A percentile compares a stretch with the other conserved stretches of the same genome.
Conservation (phyloP, 2,888 invertebrate species). For the Malthinus flaveolus region DNA sequence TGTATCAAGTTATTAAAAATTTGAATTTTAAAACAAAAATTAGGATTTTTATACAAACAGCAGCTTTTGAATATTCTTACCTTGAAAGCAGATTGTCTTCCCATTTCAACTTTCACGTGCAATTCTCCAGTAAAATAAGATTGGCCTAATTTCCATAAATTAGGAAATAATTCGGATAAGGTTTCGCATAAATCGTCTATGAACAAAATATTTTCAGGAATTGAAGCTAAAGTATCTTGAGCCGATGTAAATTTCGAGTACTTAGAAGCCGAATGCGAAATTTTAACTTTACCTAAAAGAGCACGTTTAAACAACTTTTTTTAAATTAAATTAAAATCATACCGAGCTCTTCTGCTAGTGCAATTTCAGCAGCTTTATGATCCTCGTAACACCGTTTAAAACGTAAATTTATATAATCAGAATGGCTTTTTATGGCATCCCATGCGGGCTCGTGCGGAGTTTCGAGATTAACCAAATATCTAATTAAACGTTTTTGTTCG, state of each 20-base stretch:
- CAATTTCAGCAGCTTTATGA: constrained; percentile 59
- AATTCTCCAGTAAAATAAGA: constrained; percentile 91
- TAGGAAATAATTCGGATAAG: constrained; percentile 78
- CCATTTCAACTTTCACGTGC: constrained; percentile 70
- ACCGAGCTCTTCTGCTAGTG: constrained; percentile 39
- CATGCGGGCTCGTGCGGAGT: constrained; percentile 90
- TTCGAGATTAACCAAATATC: constrained; percentile 77
- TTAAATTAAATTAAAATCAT: not conserved
- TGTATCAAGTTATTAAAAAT: not conserved
- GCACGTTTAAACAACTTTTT: not conserved
- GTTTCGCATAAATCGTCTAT: constrained; percentile 79
- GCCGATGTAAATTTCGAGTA: constrained; percentile 47
- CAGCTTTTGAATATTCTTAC: constrained; percentile 49
- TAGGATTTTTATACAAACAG: not conserved
- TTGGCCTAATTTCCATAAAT: constrained; percentile 94
- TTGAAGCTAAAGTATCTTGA: constrained; percentile 49
- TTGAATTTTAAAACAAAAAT: not conserved
- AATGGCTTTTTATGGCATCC: constrained; percentile 87
- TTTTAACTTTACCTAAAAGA: constrained; percentile 42
- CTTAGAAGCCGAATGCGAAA: constrained; percentile 41
- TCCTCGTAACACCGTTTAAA: constrained; percentile 68
- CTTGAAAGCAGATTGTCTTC: constrained; percentile 78
- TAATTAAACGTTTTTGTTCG: constrained; percentile 92
- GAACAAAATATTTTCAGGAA: constrained; percentile 73
- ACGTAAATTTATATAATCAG: constrained; percentile 74